A percentile compares a stretch with the other conserved stretches of the same genome.
Conservation (phyloP, 2,888 invertebrate species). For the Odontothrips loti region DNA sequence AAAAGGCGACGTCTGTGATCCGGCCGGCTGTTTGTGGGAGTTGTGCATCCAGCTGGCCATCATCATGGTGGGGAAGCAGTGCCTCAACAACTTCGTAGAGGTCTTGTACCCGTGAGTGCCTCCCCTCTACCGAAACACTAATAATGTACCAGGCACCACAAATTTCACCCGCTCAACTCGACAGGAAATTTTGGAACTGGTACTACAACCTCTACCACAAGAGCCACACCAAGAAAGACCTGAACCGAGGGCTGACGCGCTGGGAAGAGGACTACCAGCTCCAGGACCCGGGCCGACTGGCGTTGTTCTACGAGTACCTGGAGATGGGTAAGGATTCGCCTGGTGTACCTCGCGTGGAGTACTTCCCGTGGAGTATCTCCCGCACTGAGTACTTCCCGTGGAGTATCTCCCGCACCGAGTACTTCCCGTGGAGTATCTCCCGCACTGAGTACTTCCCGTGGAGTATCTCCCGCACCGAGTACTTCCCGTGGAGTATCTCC, state of each 20-base stretch:
- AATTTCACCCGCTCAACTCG: conserved; percentile 22
- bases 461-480: no score
- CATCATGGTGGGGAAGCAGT: conserved; percentile 93
- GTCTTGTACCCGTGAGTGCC: conserved; percentile 76
- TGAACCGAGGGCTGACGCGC: conserved; percentile 65
- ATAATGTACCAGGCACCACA: not conserved
- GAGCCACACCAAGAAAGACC: conserved; percentile 67
- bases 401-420: not conserved
- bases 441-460: no score
- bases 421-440: conserved; percentile 11
- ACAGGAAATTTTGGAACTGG: conserved; percentile 82
- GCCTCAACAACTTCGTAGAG: conserved; percentile 88
- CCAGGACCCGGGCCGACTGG: conserved; percentile 80
- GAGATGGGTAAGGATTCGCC: conserved; percentile 85
- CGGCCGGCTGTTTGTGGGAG: conserved; percentile 88
- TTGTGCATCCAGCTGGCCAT: conserved; percentile 87
- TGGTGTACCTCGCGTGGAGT: no score
- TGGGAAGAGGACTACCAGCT: conserved; percentile 96
- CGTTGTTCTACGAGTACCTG: conserved; percentile 92
- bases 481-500: no score
- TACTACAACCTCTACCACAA: conserved; percentile 77
- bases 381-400: no score
- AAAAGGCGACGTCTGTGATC: conserved; percentile 83
- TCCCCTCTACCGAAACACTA: not conserved
- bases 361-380: no score